These are phyloP conservation scores for Drosophila ananassae DNA, from an alignment of 1,140 invertebrate species.

Conservation along the genomic window DNA sequence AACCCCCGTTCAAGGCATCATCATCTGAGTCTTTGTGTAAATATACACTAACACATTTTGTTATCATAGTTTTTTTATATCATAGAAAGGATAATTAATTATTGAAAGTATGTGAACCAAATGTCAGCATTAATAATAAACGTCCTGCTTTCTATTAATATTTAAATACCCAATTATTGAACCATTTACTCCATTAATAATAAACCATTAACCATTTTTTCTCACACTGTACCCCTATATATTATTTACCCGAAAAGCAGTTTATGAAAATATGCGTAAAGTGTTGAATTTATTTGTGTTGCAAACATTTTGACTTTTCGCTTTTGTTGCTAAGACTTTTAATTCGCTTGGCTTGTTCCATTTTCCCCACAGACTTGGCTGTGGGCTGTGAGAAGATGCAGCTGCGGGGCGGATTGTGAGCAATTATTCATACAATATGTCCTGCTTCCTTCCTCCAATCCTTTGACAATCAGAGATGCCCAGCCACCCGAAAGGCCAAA, in stretches of 20 bases:
- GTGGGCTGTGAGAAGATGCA: conserved; percentile 22
- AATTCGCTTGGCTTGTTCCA: conserved; percentile 39
- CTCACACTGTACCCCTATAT: conserved; percentile 8
- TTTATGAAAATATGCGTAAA: conserved; percentile 55
- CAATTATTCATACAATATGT: conserved; percentile 56
- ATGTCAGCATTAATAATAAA: no score
- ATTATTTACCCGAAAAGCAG: conserved; percentile 12
- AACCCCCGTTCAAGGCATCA: background rate
- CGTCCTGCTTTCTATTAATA: background rate
- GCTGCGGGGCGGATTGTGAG: conserved; percentile 36
- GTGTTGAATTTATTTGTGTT: conserved; percentile 57
- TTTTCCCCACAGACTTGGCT: background rate
- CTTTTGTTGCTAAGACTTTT: conserved; percentile 50
- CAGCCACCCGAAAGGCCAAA: conserved; percentile 3
- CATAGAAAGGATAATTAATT: no score
- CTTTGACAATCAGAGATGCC: background rate
- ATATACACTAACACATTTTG: background rate
- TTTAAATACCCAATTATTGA: no score
- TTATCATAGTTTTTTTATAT: no score
- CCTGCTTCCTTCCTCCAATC: conserved; percentile 21
- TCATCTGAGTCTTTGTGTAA: background rate
- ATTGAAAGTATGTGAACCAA: no score
- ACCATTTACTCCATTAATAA: no score
- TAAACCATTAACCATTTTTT: background rate
- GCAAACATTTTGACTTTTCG: conserved; percentile 46